Evolutionary conservation across 2,797 vertebrate genomes (phyloP), one percentile per base, ranked within the genome.

Genomic region (Aulostomus chinensis): DNA sequence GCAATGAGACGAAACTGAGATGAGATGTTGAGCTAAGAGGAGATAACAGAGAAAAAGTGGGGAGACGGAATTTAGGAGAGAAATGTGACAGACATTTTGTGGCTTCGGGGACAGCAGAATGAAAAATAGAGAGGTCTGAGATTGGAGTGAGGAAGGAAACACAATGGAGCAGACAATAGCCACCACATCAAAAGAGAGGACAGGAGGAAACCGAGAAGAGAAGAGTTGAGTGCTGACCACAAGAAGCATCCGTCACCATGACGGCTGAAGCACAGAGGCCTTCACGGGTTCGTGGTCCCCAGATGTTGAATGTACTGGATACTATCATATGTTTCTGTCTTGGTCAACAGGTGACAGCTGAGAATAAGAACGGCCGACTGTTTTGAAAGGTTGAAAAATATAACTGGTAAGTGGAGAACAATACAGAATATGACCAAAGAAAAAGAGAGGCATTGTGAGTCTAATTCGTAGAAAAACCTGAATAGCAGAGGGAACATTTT

Each of bases 1-100:
- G 48, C 43, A 21, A 58, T 42, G 60, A 81, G 58, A 68, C 20
- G 37, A 47, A 52, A 61, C 21, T 53, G 21, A 15, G 61, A 77
- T 70, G 62, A 68, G 56, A 73, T 52, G 43, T 56, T 58, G 55
- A 53, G 36, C 55, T 42, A 52, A 71, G 49, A 59, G 22, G 28
- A 48, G 12, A 8, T 34, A 50, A 58, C 45, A 35, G 8, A 5
- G 3, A 2, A n/a, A 0, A 13, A 25, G 3, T 8, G 28, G 15
- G 21, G 16, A 33, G 32, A n/a, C 29, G 39, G 22, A 59, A 58
- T 42, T 15, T 14, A 58, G 29, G 35, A 18, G 16, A 66, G 43
- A 58, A 48, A 62, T 51, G 54, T 58, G 28, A 76, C 16, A 56
- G 64, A 61, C 38, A 57, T 76, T 48, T 58, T 51, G 30, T 43